A percentile compares a stretch with the other conserved stretches of the same genome.
Evolutionary conservation across 2,888 invertebrate species (phyloP).

Genomic region (Chloromyia formosa): DNA sequence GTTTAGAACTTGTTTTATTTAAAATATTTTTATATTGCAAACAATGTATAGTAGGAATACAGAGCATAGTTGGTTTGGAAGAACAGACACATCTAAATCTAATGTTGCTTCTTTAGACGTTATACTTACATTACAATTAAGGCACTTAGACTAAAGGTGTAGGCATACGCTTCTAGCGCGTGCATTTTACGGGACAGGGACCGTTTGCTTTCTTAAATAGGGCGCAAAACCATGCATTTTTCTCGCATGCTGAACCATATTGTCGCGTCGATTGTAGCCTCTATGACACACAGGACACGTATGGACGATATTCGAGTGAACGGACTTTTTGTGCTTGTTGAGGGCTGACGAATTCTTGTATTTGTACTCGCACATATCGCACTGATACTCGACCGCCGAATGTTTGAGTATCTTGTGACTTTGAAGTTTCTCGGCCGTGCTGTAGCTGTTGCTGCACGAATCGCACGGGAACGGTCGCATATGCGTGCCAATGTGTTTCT

Average conservation of each 20-base stretch:
- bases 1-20: too few relatives aligned
- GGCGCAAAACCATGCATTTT: neutral
- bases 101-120: too few relatives aligned
- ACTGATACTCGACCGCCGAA: neutral
- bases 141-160: too few relatives aligned
- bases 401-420: neutral
- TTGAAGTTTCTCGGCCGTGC: neutral
- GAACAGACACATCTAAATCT: too few relatives aligned
- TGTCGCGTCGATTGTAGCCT: conserved; percentile 12
- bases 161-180: too few relatives aligned
- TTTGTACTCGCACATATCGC: neutral
- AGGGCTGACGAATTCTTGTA: neutral
- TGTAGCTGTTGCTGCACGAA: neutral
- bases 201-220: too few relatives aligned
- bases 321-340: neutral
- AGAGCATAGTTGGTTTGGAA: too few relatives aligned
- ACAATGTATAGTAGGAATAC: too few relatives aligned
- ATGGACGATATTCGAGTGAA: neutral
- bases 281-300: neutral
- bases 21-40: too few relatives aligned
- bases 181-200: too few relatives aligned
- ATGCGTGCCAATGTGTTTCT: neutral
- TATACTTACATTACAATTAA: too few relatives aligned
- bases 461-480: neutral
- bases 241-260: neutral